Conservation (phyloP, 64 coral and sea anemone genomes). For the Porites australiensis region DNA sequence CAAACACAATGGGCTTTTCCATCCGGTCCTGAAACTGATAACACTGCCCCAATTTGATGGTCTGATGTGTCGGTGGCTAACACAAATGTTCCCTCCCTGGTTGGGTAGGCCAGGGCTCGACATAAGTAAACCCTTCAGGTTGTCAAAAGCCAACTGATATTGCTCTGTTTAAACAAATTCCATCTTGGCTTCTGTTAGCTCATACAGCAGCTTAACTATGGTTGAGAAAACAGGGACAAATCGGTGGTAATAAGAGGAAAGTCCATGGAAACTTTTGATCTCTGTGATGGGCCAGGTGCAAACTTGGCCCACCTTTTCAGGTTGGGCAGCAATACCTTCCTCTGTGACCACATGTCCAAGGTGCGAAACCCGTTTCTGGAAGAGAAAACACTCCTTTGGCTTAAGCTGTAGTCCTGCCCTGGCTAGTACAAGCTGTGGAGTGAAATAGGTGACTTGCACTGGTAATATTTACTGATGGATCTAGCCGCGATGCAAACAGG, state of each 20-base stretch:
- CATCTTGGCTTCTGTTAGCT: neutral
- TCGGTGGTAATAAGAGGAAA: conserved; percentile 9
- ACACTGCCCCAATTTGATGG: conserved; percentile 22
- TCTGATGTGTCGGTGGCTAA: conserved; percentile 37
- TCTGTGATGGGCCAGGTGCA: conserved; percentile 12
- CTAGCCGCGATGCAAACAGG: neutral
- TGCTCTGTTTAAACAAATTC: conserved; percentile 13
- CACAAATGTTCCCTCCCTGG: neutral
- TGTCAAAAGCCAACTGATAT: neutral
- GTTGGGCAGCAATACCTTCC: neutral
- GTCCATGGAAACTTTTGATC: conserved; percentile 13
- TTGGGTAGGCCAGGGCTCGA: neutral
- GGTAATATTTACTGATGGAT: no score
- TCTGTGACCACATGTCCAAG: conserved; percentile 31
- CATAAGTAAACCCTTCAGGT: neutral
- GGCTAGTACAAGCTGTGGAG: neutral
- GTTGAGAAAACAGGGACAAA: conserved; percentile 11
- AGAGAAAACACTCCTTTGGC: conserved; percentile 55
- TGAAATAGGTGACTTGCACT: no score
- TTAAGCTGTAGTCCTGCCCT: conserved; percentile 47
- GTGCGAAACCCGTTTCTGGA: neutral
- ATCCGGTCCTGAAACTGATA: conserved; percentile 31
- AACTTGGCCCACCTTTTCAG: conserved; percentile 25
- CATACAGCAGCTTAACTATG: neutral
- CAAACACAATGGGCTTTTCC: conserved; percentile 34